These are phyloP conservation scores for Harmothoe impar DNA, from an alignment of 2,888 invertebrate genomes.

Conservation along the genomic window DNA sequence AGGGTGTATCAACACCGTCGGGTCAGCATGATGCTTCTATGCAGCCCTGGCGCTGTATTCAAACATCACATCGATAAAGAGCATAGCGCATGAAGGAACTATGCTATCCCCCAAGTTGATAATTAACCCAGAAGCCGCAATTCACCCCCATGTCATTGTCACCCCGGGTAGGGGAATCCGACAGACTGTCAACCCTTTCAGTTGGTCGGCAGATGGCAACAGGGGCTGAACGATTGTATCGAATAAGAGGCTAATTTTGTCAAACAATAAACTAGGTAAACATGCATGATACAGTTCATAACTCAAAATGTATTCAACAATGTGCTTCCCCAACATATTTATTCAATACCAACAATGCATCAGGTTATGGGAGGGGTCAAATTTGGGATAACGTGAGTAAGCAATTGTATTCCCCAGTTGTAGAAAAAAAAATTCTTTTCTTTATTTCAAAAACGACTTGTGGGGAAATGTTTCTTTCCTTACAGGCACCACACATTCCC, in stretches of 20 bases:
- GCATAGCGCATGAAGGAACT: too few relatives aligned
- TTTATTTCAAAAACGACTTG: neutral
- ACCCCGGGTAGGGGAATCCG: neutral
- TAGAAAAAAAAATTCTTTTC: neutral
- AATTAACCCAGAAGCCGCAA: conserved; percentile 10
- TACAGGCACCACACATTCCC: neutral
- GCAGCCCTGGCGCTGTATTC: neutral
- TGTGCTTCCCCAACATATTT: neutral
- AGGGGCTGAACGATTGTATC: conserved; percentile 27
- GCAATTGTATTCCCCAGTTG: neutral
- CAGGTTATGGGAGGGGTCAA: too few relatives aligned
- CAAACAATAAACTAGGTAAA: conserved; percentile 36
- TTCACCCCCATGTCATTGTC: conserved; percentile 8
- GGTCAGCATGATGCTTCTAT: too few relatives aligned
- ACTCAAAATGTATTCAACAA: neutral
- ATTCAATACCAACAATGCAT: too few relatives aligned
- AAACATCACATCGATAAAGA: too few relatives aligned
- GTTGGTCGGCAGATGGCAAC: conserved; percentile 31
- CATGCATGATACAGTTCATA: conserved; percentile 7
- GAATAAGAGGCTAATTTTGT: conserved; percentile 40
- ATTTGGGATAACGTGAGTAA: too few relatives aligned
- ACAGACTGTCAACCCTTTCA: conserved; percentile 38
- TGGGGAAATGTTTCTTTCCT: neutral
- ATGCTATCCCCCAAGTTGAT: conserved; percentile 25
- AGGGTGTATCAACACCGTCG: neutral